A percentile compares a stretch with the other conserved stretches of the same genome.
Conservation (phyloP, 1,140 invertebrate genomes). For the Apis cerana region DNA sequence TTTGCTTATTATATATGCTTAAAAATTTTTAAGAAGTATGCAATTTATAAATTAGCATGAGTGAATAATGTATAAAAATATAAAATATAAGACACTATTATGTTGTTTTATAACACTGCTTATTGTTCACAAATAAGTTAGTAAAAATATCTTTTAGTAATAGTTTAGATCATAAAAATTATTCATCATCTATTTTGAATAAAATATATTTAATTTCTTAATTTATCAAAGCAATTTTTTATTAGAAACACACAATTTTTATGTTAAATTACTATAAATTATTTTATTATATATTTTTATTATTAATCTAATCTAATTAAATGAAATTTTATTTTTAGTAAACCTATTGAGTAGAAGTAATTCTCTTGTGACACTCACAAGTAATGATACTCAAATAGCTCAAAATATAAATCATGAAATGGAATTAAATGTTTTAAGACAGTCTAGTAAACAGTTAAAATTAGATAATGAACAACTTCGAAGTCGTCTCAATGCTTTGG, state of each 20-base stretch:
- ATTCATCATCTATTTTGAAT: constrained; percentile 19
- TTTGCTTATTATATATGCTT: constrained; percentile 11
- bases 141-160: neutral
- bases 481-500: constrained; percentile 83
- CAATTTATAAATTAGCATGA: constrained; percentile 36
- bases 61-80: neutral
- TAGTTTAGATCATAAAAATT: constrained; percentile 19
- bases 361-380: constrained; percentile 47
- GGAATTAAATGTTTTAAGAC: constrained; percentile 80
- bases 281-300: neutral
- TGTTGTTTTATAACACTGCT: constrained; percentile 1
- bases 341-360: constrained; percentile 52
- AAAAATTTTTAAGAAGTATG: neutral
- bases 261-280: constrained; percentile 17
- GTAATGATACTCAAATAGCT: constrained; percentile 52
- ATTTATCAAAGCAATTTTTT: neutral
- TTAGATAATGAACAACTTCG: constrained; percentile 85
- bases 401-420: constrained; percentile 75
- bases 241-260: constrained; percentile 31
- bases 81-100: neutral
- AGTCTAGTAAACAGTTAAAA: constrained; percentile 81
- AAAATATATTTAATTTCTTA: neutral
- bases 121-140: constrained; percentile 4
- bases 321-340: constrained; percentile 60
- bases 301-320: constrained; percentile 13